phyloP scores from a whole-genome alignment of 2,888 invertebrate genomes.

The Ligdia adustata region DNA sequence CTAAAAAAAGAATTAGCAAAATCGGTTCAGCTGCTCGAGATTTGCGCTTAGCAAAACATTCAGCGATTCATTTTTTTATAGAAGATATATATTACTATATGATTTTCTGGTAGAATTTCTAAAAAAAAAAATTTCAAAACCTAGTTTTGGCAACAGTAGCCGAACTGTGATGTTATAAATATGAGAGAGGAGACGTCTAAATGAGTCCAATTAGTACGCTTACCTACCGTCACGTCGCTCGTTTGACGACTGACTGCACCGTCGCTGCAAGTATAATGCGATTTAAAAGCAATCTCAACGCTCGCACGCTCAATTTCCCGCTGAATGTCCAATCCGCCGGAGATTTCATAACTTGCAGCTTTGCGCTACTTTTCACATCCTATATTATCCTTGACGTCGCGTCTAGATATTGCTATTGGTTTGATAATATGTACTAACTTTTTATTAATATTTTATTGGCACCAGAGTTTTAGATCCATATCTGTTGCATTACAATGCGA shows the following conservation, averaged over 20 bases:
- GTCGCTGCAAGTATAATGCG: constrained; percentile 57
- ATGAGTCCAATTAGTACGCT: constrained; percentile 46
- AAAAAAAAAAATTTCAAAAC: too few species aligned
- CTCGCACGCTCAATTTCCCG: constrained; percentile 72
- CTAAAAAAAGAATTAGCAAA: too few species aligned
- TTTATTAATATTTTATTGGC: too few species aligned
- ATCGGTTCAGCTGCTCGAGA: too few species aligned
- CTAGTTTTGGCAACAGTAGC: too few species aligned
- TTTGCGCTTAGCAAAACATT: too few species aligned
- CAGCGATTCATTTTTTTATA: too few species aligned
- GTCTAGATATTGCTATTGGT: constrained; percentile 13
- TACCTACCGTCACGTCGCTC: constrained; percentile 34
- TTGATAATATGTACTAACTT: too few species aligned
- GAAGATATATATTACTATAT: too few species aligned
- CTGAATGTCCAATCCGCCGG: constrained; percentile 54
- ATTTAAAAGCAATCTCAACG: constrained; percentile 78
- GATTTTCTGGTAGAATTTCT: too few species aligned
- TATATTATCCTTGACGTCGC: neutral
- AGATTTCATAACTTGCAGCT: constrained; percentile 37
- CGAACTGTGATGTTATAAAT: neutral
- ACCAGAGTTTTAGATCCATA: too few species aligned
- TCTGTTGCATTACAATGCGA: too few species aligned
- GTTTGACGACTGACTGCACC: constrained; percentile 46
- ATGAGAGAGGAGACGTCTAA: constrained; percentile 28
- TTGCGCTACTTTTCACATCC: constrained; percentile 23